Evolutionary conservation across 2,888 invertebrate genomes (phyloP).

Genomic region (Clostera curtula): DNA sequence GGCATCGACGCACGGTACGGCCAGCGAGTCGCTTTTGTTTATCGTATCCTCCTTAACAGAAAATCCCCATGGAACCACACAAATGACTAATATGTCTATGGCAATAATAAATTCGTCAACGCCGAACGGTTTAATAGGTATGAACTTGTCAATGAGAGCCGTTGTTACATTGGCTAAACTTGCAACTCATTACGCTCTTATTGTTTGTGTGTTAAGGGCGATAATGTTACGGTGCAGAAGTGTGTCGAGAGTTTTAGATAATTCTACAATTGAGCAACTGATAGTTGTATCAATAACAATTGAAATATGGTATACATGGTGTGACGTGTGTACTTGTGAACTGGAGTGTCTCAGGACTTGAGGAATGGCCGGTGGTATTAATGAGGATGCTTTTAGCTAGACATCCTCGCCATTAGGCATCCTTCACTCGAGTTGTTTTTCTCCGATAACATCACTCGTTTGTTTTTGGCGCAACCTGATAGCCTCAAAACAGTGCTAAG

Average conservation of each 20-base stretch:
- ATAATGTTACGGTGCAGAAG: conserved; percentile 12
- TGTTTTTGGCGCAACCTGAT: too few relatives aligned
- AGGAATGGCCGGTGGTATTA: too few relatives aligned
- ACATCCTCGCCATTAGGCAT: too few relatives aligned
- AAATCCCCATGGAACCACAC: conserved; percentile 6
- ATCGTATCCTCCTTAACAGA: conserved; percentile 21
- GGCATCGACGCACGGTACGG: conserved; percentile 34
- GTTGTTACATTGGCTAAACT: conserved; percentile 14
- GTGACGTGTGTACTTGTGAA: too few relatives aligned
- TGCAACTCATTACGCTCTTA: conserved; percentile 15
- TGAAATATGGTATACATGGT: conserved; percentile 14
- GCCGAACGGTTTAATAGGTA: conserved; percentile 18
- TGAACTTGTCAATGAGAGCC: conserved; percentile 26
- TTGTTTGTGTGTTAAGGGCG: conserved; percentile 16
- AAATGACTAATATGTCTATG: conserved; percentile 14
- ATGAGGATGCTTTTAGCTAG: too few relatives aligned
- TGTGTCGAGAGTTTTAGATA: conserved; percentile 15
- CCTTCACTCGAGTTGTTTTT: too few relatives aligned
- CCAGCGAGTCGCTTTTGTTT: conserved; percentile 41
- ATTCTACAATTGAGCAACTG: conserved; percentile 23
- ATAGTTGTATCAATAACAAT: conserved; percentile 27
- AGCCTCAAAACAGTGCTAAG: too few relatives aligned
- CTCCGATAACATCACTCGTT: too few relatives aligned
- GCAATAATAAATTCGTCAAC: conserved; percentile 13
- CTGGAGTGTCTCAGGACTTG: too few relatives aligned